A percentile compares a stretch with the other conserved stretches of the same genome.
phyloP scores from a whole-genome alignment of 2,113 vertebrate species.

The Oryzias curvinotus region DNA sequence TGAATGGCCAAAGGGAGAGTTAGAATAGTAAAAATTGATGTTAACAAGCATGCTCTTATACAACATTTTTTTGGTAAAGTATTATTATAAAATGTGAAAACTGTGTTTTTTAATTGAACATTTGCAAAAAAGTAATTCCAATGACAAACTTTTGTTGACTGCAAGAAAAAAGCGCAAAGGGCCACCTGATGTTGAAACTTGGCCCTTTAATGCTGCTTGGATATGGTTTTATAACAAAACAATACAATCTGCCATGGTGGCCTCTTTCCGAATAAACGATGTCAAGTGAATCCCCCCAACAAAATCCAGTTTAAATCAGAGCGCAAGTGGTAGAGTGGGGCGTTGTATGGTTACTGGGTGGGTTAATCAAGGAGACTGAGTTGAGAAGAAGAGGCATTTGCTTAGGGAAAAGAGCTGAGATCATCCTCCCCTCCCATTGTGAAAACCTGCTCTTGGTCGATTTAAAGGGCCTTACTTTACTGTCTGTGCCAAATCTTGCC shows the following conservation, averaged over 20 bases:
- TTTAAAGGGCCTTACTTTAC: conserved; percentile 41
- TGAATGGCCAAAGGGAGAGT: too few species aligned
- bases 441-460: conserved; percentile 33
- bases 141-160: too few species aligned
- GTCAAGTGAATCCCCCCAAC: conserved; percentile 79
- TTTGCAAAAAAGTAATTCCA: too few species aligned
- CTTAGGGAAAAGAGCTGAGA: conserved; percentile 29
- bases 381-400: conserved; percentile 23
- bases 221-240: conserved; percentile 78
- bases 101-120: too few species aligned
- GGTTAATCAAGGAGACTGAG: conserved; percentile 25
- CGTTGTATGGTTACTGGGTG: conserved; percentile 30
- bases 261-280: conserved; percentile 80
- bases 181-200: conserved; percentile 72
- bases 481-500: conserved; percentile 70
- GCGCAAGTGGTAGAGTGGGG: conserved; percentile 59
- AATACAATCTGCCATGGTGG: conserved; percentile 75
- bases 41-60: too few species aligned
- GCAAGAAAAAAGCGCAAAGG: too few species aligned
- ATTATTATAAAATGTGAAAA: too few species aligned
- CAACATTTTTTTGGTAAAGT: too few species aligned
- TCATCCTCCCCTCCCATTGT: conserved; percentile 11
- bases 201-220: conserved; percentile 64
- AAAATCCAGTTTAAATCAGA: conserved; percentile 73
- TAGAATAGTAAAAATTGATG: too few species aligned